These are phyloP conservation scores for Pegea sp. DNA, from an alignment of 23 tunicate genomes.

Conservation along the genomic window DNA sequence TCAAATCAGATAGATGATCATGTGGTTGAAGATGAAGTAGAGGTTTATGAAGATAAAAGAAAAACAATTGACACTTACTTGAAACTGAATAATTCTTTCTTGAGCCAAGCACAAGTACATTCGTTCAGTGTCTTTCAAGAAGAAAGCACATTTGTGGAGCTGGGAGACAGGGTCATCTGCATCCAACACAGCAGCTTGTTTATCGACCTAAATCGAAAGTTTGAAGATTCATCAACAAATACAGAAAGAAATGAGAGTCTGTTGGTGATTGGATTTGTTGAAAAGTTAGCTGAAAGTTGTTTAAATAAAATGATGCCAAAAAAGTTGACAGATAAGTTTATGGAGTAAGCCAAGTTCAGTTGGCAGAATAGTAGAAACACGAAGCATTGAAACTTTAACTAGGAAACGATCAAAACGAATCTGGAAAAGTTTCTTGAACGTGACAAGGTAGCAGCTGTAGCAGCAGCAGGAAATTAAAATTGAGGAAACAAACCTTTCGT, in stretches of 20 bases:
- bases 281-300: too few species aligned
- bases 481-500: slow-evolving; percentile 39
- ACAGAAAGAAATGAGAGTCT: too few species aligned
- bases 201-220: slow-evolving; percentile 51
- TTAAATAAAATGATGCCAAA: too few species aligned
- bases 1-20: not conserved
- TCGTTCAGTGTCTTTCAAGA: slow-evolving; percentile 70
- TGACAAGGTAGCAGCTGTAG: too few species aligned
- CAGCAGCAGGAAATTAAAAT: not conserved
- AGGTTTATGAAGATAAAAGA: not conserved
- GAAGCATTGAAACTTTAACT: too few species aligned
- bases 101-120: slow-evolving; percentile 77
- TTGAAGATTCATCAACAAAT: too few species aligned
- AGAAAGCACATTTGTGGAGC: slow-evolving; percentile 90
- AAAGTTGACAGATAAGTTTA: too few species aligned
- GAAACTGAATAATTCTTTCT: slow-evolving; percentile 86
- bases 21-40: not conserved
- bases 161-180: slow-evolving; percentile 95
- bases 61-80: slow-evolving; percentile 7
- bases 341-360: too few species aligned
- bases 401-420: too few species aligned
- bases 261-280: too few species aligned
- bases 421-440: too few species aligned
- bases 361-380: too few species aligned
- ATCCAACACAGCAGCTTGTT: slow-evolving; percentile 69